A percentile compares a stretch with the other conserved stretches of the same genome.
Evolutionary conservation across 2,888 invertebrate genomes (phyloP).

Genomic region (Andrena bucephala): DNA sequence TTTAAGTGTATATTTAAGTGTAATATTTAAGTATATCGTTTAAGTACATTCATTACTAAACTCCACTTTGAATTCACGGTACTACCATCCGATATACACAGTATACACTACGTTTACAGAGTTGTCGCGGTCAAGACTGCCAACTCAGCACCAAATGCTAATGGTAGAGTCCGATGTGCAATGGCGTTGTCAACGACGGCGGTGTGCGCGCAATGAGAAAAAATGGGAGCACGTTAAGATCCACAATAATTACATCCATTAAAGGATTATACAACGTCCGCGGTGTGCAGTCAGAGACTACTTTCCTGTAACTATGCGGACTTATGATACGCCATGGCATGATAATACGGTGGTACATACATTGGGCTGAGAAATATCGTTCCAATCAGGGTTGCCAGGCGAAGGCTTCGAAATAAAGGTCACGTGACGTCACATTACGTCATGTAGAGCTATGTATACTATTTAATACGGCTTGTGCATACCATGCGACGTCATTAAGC

Average conservation of each 20-base stretch:
- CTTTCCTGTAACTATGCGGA: constrained; percentile 15
- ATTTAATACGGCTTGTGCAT: too few relatives aligned
- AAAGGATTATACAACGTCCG: constrained; percentile 1
- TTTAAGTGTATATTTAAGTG: constrained; percentile 71
- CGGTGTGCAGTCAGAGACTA: constrained; percentile 4
- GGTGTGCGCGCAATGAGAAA: background rate
- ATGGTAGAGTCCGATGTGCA: constrained; percentile 45
- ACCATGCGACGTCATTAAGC: too few relatives aligned
- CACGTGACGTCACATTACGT: too few relatives aligned
- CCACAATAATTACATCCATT: constrained; percentile 1
- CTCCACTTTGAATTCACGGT: constrained; percentile 68
- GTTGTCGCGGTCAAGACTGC: constrained; percentile 70
- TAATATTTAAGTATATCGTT: constrained; percentile 66
- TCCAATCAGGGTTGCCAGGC: too few relatives aligned
- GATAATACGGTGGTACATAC: constrained; percentile 11
- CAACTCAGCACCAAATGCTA: constrained; percentile 69
- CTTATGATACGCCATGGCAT: constrained; percentile 7
- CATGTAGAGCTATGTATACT: too few relatives aligned
- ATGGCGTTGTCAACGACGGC: constrained; percentile 45
- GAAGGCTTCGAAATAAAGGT: too few relatives aligned
- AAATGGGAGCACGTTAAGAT: constrained; percentile 6
- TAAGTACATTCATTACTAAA: constrained; percentile 73
- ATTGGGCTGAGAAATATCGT: background rate
- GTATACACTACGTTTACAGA: constrained; percentile 52
- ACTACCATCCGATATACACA: constrained; percentile 54